phyloP scores from a whole-genome alignment of 2,113 vertebrate genomes.

The Embiotoca jacksoni region DNA sequence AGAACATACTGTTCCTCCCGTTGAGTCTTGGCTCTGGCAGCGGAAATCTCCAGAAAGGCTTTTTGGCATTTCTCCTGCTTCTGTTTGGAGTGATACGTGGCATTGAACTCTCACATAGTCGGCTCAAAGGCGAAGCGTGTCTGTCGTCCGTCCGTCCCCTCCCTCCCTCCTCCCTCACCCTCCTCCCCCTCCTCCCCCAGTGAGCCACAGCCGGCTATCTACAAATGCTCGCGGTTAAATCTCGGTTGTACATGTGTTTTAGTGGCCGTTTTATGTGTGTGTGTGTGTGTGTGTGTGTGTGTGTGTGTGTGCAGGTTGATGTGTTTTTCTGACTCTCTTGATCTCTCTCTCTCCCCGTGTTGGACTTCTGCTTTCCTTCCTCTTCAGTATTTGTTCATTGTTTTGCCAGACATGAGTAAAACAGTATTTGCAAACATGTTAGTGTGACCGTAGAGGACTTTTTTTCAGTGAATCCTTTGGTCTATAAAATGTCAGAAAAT shows the following conservation, averaged over 20 bases:
- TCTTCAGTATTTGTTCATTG: not conserved
- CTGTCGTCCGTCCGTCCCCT: no score
- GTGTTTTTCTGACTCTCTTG: slow-evolving; percentile 10
- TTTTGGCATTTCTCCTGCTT: slow-evolving; percentile 75
- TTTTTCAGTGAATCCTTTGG: no score
- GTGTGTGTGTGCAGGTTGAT: slow-evolving; percentile 12
- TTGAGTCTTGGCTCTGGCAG: slow-evolving; percentile 67
- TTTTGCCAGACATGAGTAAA: slow-evolving; percentile 17
- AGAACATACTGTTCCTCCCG: slow-evolving; percentile 82
- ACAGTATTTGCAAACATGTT: slow-evolving; percentile 49
- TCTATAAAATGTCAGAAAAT: no score
- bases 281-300: slow-evolving; percentile 1
- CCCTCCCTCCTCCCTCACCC: not conserved
- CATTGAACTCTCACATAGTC: slow-evolving; percentile 85
- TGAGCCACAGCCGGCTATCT: slow-evolving; percentile 31
- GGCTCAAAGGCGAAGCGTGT: slow-evolving; percentile 68
- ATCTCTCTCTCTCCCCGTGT: not conserved
- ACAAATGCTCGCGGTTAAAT: slow-evolving; percentile 22
- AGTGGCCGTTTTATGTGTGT: slow-evolving; percentile 8
- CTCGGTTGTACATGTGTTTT: slow-evolving; percentile 16
- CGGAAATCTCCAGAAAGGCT: slow-evolving; percentile 64
- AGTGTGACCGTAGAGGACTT: not conserved
- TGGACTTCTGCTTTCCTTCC: slow-evolving; percentile 34
- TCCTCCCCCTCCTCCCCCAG: not conserved
- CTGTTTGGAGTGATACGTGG: slow-evolving; percentile 71